Base-by-base conservation (phyloP, 2,888 invertebrate genomes). In the Orthonychiurus folsomi region DNA sequence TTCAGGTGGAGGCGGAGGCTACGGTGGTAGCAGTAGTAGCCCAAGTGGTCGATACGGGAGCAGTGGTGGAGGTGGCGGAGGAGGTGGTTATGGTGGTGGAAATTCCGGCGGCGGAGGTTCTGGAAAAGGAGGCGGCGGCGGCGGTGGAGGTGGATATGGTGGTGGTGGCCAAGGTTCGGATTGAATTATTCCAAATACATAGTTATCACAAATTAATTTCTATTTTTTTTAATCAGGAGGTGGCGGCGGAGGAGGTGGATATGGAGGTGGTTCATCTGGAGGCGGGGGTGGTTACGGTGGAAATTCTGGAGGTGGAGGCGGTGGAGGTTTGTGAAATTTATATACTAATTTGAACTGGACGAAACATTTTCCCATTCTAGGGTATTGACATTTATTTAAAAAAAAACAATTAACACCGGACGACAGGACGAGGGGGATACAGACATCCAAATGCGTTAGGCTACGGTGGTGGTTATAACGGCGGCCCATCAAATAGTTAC, bases 41-140 rank as follows among this genome's bases (percentile, higher is more conserved):
- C n/a, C 15, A n/a, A 48, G n/a, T n/a, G 48, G 48, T n/a, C n/a
- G 48, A 48, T n/a, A n/a, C 48, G n/a, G 48, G 15, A 15, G 48
- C 48, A 48, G n/a, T n/a, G n/a, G n/a, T 48, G 48, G 48, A 12
- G 48, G 48, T n/a, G 48, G 48, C n/a, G 48, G 48, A 48, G 48
- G 48, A 48, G 48, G 48, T 48, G n/a, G 48, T 48, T 48, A 48
- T n/a, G 48, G 48, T 15, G 48, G 48, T 48, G 48, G 48, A 48
- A n/a, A n/a, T n/a, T 15, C 12, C 48, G n/a, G 48, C n/a, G 48
- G 12, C 48, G 48, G 48, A 48, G 48, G 48, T 48, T 12, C 15
- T 48, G 48, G 48, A 48, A 15, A 48, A 15, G 12, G 15, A 15
- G 48, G 48, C 48, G 48, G 48, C 12, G 48, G 48, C 48, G 48